These are phyloP conservation scores for Copidosoma floridanum DNA, from an alignment of 1,140 invertebrate genomes.

Conservation along the genomic window DNA sequence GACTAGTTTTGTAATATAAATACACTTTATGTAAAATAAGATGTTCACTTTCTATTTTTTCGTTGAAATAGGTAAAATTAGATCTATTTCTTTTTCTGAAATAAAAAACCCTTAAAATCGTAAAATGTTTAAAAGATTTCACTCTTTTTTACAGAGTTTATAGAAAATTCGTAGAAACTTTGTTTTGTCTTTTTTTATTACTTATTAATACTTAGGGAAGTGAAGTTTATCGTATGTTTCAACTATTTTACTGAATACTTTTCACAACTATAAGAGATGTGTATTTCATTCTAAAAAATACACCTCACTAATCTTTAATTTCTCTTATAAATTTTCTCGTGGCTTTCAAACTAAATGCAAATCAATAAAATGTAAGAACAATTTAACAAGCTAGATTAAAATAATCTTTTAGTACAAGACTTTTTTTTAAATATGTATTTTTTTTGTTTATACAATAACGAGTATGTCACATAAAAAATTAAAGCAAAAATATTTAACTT, in stretches of 20 bases:
- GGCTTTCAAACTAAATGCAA: background rate
- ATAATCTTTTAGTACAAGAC: background rate
- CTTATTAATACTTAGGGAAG: background rate
- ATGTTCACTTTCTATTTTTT: too few relatives aligned
- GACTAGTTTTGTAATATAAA: conserved; percentile 47
- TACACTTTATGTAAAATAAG: conserved; percentile 34
- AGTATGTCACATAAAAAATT: conserved; percentile 2
- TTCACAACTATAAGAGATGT: conserved; percentile 1
- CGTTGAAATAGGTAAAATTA: conserved; percentile 19
- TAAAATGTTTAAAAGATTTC: background rate
- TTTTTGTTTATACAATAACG: background rate
- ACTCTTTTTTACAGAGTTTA: background rate
- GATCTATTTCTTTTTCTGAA: conserved; percentile 9
- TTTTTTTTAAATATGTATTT: background rate
- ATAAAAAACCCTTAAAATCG: background rate
- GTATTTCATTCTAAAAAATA: background rate
- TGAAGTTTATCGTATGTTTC: background rate
- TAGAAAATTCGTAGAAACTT: conserved; percentile 19
- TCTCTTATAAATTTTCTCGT: too few relatives aligned
- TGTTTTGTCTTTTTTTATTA: too few relatives aligned
- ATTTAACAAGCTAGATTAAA: background rate
- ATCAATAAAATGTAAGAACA: conserved; percentile 1
- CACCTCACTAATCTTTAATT: too few relatives aligned
- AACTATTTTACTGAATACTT: conserved; percentile 1
- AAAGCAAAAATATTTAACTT: background rate